These are phyloP conservation scores for Chrysocyon brachyurus DNA, from an alignment of 2,797 vertebrate species.

Conservation along the genomic window DNA sequence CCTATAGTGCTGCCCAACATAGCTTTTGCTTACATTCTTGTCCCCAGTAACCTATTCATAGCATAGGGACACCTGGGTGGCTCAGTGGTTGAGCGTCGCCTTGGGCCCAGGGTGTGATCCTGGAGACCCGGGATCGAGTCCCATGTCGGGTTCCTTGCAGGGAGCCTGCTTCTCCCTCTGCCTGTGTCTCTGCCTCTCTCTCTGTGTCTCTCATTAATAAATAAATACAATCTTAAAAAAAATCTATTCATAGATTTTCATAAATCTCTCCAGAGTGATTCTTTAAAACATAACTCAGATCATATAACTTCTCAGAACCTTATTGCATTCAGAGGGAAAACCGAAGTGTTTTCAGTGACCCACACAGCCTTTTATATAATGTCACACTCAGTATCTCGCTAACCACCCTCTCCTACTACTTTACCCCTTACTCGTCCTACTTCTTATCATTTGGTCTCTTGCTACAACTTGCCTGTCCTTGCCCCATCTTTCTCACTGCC, in stretches of 20 bases:
- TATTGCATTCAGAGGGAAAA: neutral
- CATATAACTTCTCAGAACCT: neutral
- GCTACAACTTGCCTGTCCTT: neutral
- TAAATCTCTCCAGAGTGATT: neutral
- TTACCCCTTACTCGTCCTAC: neutral
- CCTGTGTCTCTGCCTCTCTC: too few relatives aligned
- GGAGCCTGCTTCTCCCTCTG: too few relatives aligned
- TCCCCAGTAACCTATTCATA: too few relatives aligned
- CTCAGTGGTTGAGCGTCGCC: too few relatives aligned
- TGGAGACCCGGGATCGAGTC: too few relatives aligned
- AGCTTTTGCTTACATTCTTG: neutral
- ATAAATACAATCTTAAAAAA: too few relatives aligned
- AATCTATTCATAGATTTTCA: neutral
- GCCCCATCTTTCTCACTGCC: neutral
- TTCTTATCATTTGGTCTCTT: neutral
- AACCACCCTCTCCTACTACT: neutral
- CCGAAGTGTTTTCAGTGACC: neutral
- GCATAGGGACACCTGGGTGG: too few relatives aligned
- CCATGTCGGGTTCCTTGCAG: too few relatives aligned
- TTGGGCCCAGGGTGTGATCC: too few relatives aligned
- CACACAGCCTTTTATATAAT: neutral
- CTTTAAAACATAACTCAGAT: neutral
- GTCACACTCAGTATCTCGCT: accelerated
- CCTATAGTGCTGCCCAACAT: neutral
- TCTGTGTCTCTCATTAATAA: too few relatives aligned